Percentiles rank a stretch among this genome's conserved stretches.
These are phyloP conservation scores for Genyomyrus donnyi DNA, from an alignment of 2,113 vertebrate genomes.

Conservation along the genomic window DNA sequence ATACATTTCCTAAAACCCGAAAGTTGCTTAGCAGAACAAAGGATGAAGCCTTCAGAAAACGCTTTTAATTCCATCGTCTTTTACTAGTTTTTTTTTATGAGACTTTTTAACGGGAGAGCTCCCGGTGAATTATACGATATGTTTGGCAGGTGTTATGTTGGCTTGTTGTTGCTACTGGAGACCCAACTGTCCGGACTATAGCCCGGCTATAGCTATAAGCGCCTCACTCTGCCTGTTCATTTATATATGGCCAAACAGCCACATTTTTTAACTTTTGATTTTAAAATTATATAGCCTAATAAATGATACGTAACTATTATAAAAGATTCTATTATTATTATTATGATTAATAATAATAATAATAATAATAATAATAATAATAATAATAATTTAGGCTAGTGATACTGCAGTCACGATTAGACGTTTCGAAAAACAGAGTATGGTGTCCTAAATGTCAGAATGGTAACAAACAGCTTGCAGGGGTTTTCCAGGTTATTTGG, in stretches of 20 bases:
- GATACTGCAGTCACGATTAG: background rate
- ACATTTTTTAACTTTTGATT: background rate
- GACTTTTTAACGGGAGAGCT: slow-evolving; percentile 25
- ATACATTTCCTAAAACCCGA: background rate
- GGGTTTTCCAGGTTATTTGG: background rate
- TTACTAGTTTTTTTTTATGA: slow-evolving; percentile 22
- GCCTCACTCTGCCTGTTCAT: background rate
- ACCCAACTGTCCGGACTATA: slow-evolving; percentile 40
- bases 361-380: background rate
- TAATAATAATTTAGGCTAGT: background rate
- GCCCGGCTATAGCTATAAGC: slow-evolving; percentile 19
- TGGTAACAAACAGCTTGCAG: background rate
- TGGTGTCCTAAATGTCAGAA: background rate
- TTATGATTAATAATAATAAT: background rate
- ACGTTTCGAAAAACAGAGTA: background rate
- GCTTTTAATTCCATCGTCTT: slow-evolving; percentile 17
- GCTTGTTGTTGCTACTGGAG: slow-evolving; percentile 56
- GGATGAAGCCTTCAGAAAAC: background rate
- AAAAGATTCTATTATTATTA: background rate
- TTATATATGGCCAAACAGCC: background rate
- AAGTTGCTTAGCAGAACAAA: slow-evolving; percentile 12
- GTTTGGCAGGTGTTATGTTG: slow-evolving; percentile 48
- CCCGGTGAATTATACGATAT: slow-evolving; percentile 44
- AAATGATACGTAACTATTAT: background rate
- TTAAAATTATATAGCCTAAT: background rate